A percentile compares a stretch with the other conserved stretches of the same genome.
Evolutionary conservation across 2,888 invertebrate species (phyloP).

Genomic region (Bugulina stolonifera): DNA sequence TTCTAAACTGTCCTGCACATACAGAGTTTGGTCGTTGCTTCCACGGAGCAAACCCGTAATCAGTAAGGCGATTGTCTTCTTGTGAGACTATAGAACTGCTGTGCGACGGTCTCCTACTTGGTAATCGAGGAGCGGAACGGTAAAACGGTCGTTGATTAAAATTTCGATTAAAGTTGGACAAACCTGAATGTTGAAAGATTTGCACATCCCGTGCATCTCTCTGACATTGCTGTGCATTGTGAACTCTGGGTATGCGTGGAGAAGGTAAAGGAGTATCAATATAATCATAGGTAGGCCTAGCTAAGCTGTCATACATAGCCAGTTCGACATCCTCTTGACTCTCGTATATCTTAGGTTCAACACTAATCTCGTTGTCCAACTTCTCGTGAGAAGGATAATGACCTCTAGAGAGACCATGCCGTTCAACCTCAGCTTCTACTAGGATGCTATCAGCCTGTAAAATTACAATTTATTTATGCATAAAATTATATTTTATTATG

Average conservation of each 20-base stretch:
- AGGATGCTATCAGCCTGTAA: no score
- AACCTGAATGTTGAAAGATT: no score
- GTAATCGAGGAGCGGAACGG: not conserved
- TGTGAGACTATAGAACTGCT: not conserved
- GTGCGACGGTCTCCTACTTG: not conserved
- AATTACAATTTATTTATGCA: no score
- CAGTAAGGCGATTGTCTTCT: conserved; percentile 11
- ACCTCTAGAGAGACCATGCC: not conserved
- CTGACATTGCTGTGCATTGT: no score
- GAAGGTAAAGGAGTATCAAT: not conserved
- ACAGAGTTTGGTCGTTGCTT: not conserved
- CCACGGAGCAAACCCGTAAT: not conserved
- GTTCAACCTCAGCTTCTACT: no score
- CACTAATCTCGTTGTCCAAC: not conserved
- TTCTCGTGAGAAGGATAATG: conserved; percentile 12
- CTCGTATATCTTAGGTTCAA: conserved; percentile 19
- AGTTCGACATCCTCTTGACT: not conserved
- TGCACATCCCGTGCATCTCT: no score
- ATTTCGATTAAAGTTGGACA: not conserved
- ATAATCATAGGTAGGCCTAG: not conserved
- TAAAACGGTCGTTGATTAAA: not conserved
- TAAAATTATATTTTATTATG: no score
- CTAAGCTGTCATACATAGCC: not conserved
- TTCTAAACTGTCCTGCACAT: not conserved
- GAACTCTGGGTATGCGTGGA: no score